Percentiles rank a stretch among this genome's conserved stretches.
Evolutionary conservation across 2,113 vertebrate genomes (phyloP).

Genomic region (Cololabis saira): DNA sequence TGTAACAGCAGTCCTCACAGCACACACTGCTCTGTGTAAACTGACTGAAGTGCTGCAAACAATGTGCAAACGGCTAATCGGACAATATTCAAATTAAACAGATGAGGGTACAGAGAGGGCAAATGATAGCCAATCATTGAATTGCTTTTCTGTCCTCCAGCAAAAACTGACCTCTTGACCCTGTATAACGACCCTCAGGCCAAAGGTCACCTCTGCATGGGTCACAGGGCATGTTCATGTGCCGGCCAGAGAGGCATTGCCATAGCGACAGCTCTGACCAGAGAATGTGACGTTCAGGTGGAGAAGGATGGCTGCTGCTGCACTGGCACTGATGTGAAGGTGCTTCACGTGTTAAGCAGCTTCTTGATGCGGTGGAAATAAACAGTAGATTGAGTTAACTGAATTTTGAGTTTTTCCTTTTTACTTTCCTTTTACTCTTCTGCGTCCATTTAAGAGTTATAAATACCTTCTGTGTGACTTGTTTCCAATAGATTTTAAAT

Average conservation of each 20-base stretch:
- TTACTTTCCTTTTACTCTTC: too few relatives aligned
- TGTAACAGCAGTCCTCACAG: not conserved
- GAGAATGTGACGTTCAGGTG: slow-evolving; percentile 12
- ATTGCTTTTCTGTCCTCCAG: slow-evolving; percentile 77
- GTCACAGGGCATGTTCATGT: slow-evolving; percentile 66
- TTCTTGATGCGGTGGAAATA: too few relatives aligned
- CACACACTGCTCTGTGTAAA: slow-evolving; percentile 35
- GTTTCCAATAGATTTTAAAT: too few relatives aligned
- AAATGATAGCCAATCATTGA: slow-evolving; percentile 82
- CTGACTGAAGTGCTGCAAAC: slow-evolving; percentile 59
- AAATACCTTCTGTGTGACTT: too few relatives aligned
- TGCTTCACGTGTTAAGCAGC: not conserved
- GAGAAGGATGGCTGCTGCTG: not conserved
- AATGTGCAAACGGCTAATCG: slow-evolving; percentile 60
- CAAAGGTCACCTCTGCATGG: slow-evolving; percentile 70
- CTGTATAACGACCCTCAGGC: slow-evolving; percentile 53
- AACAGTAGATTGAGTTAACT: too few relatives aligned
- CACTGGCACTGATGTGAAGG: too few relatives aligned
- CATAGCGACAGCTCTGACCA: slow-evolving; percentile 49
- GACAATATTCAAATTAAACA: slow-evolving; percentile 80
- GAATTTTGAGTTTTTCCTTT: too few relatives aligned
- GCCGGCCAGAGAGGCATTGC: slow-evolving; percentile 58
- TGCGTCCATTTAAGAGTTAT: too few relatives aligned
- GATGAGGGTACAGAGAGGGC: slow-evolving; percentile 76
- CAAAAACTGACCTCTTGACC: slow-evolving; percentile 73